Evolutionary conservation across 2,797 vertebrate genomes (phyloP), one percentile per base, ranked within the genome.

Genomic region (Petrocephalus schoutedeni): DNA sequence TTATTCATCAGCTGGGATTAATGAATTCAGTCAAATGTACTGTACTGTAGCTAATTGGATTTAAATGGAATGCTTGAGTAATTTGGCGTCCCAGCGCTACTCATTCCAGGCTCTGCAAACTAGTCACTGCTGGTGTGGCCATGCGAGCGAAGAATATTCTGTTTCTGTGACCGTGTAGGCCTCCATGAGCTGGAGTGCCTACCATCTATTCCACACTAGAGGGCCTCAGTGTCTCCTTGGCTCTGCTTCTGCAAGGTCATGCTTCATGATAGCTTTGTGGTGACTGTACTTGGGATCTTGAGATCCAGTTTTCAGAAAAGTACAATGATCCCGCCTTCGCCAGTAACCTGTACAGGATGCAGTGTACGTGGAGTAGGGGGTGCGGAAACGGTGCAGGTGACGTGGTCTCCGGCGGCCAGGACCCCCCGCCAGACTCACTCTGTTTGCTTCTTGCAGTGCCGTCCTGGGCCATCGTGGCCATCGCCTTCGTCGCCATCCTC

Each of bases 401-500:
- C 9, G 16, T 57, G 71, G 71, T 77, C 9, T 77, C 8, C 9
- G 1, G 2, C 9, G 36, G 32, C 28, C 23, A 77, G 10, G 4
- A 19, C 74, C 10, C 10, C 74, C 12, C 0, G 5, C 57, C 56
- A 86, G 14, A 16, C 28, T 41, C 7, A 7, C 36, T 23, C 56
- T 41, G 54, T 36, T 6, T 6, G 49, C 4, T 51, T 58, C 4
- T 86, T 16, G 7, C 96, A 99, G 98, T 99, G 96, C 98, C 98
- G 91, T 96, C 97, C 57, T 99, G 98, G 98, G 98, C 98, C 95
- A 97, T 99, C 90, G 97, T 99, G 90, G 98, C 98, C 74, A 99
- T 99, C 88, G 98, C 98, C 92, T 98, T 99, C 83, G 98, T 99
- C 87, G 98, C 96, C 0, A 96, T 99, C 93, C 96, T 99, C 90